These are phyloP conservation scores for Diglossa brunneiventris DNA, from an alignment of 2,113 vertebrate species.

Conservation along the genomic window DNA sequence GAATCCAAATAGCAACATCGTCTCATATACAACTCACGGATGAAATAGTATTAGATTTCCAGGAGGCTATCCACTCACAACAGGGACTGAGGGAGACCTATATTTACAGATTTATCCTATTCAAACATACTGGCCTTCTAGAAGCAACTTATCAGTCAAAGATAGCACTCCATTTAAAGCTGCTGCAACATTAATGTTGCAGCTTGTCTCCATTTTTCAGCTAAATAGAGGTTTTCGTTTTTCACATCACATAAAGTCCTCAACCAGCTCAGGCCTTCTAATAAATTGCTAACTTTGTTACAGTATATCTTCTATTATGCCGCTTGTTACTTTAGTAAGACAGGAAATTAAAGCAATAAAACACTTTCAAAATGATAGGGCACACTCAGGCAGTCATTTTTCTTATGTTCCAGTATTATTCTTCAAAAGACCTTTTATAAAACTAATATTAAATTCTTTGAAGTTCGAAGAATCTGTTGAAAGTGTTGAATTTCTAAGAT, in stretches of 20 bases:
- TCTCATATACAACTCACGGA: background rate
- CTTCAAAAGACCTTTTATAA: constrained; percentile 81
- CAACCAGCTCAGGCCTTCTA: constrained; percentile 64
- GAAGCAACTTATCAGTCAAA: constrained; percentile 54
- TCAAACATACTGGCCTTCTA: constrained; percentile 12
- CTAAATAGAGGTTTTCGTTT: constrained; percentile 72
- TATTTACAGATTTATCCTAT: constrained; percentile 35
- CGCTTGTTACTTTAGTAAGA: constrained; percentile 79
- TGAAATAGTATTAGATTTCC: constrained; percentile 41
- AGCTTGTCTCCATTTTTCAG: constrained; percentile 70
- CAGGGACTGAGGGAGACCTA: background rate
- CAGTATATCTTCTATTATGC: constrained; percentile 78
- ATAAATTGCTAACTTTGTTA: constrained; percentile 76
- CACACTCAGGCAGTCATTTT: constrained; percentile 75
- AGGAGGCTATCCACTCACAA: constrained; percentile 25
- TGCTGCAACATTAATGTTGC: constrained; percentile 54
- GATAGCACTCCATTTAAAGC: constrained; percentile 47
- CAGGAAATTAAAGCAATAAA: constrained; percentile 87
- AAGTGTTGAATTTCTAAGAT: constrained; percentile 75
- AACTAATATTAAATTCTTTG: constrained; percentile 79
- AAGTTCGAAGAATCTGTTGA: constrained; percentile 77
- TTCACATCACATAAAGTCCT: constrained; percentile 72
- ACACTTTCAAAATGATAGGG: constrained; percentile 77
- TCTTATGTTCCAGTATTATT: constrained; percentile 77
- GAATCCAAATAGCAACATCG: constrained; percentile 33